Evolutionary conservation across 2,888 invertebrate genomes (phyloP).

Genomic region (Caenorhabditis sp.): DNA sequence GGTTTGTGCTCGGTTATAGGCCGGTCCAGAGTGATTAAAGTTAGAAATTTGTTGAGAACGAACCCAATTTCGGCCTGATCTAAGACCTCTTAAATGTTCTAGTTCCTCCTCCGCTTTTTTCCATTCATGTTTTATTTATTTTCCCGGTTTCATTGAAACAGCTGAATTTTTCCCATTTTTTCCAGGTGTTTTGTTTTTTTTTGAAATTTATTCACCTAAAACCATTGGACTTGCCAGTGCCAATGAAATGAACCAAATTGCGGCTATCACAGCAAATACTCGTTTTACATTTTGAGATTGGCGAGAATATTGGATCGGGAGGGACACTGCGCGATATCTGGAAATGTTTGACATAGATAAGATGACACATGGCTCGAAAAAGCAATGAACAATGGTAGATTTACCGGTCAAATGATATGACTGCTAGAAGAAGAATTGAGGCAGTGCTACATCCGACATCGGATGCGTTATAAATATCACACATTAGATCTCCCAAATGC

Average conservation of each 20-base stretch:
- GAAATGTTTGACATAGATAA: conserved; percentile 21
- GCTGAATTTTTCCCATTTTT: not conserved
- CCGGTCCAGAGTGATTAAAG: no score
- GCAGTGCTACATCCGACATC: conserved; percentile 75
- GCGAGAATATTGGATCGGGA: conserved; percentile 97
- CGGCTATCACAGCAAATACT: conserved; percentile 89
- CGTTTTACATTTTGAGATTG: conserved; percentile 90
- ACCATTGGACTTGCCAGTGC: conserved; percentile 95
- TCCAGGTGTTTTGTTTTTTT: not conserved
- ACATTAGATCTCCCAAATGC: conserved; percentile 73
- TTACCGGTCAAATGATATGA: conserved; percentile 75
- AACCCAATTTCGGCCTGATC: no score
- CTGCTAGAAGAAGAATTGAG: conserved; percentile 74
- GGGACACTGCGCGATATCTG: conserved; percentile 98
- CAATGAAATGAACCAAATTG: conserved; percentile 94
- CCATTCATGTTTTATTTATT: not conserved
- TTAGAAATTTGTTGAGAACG: no score
- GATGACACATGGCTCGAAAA: no score
- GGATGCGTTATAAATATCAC: conserved; percentile 74
- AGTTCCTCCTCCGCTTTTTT: no score
- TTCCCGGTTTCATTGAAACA: not conserved
- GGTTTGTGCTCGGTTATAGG: no score
- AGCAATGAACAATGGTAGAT: no score
- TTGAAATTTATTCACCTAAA: conserved; percentile 82
- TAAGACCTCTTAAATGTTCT: no score